Conservation (phyloP, 2,113 vertebrate species). For the Siphamia tubifer region DNA sequence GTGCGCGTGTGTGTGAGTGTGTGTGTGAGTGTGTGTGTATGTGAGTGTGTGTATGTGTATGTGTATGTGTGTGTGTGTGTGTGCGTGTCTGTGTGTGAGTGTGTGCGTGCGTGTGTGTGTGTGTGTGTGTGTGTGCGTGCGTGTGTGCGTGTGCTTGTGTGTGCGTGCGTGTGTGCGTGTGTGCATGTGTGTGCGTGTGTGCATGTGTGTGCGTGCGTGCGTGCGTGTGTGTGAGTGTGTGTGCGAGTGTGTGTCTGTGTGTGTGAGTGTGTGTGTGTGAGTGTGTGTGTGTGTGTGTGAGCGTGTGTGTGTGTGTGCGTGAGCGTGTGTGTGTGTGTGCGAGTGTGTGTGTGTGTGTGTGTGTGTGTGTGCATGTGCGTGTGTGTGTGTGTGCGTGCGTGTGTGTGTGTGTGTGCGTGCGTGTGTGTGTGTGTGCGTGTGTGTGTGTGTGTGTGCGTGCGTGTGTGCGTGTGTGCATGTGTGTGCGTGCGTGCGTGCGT, state of each 20-base stretch:
- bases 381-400: slow-evolving; percentile 48
- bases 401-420: slow-evolving; percentile 44
- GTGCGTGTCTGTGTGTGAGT: slow-evolving; percentile 43
- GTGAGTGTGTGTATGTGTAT: slow-evolving; percentile 48
- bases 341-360: slow-evolving; percentile 46
- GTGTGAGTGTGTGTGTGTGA: slow-evolving; percentile 54
- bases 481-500: slow-evolving; percentile 49
- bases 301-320: slow-evolving; percentile 49
- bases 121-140: slow-evolving; percentile 43
- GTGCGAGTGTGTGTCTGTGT: slow-evolving; percentile 37
- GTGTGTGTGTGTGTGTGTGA: slow-evolving; percentile 43
- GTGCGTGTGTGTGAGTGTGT: slow-evolving; percentile 52
- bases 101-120: slow-evolving; percentile 48
- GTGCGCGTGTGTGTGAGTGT: slow-evolving; percentile 43
- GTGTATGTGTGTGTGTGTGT: slow-evolving; percentile 45
- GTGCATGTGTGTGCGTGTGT: slow-evolving; percentile 42
- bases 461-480: slow-evolving; percentile 44
- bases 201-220: too few species aligned
- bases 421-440: slow-evolving; percentile 48
- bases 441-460: slow-evolving; percentile 43
- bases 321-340: slow-evolving; percentile 48
- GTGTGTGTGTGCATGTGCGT: slow-evolving; percentile 44
- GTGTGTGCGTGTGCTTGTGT: too few species aligned
- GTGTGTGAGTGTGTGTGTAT: too few species aligned
- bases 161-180: slow-evolving; percentile 59